Conservation (phyloP, 2,113 vertebrate species). For the Laticauda laticaudata region DNA sequence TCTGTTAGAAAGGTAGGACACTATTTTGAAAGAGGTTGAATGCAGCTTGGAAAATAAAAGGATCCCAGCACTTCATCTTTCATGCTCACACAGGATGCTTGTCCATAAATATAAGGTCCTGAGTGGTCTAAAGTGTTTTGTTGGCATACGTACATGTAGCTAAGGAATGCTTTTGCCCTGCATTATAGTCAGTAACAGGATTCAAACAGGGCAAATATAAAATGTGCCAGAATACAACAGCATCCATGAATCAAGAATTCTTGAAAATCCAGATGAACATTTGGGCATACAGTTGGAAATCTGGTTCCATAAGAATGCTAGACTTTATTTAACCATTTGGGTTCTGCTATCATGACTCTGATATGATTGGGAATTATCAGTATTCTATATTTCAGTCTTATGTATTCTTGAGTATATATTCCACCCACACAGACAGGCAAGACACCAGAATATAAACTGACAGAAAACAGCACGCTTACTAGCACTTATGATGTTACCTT, state of each 20-base stretch:
- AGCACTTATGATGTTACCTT: too few relatives aligned
- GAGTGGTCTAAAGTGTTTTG: background rate
- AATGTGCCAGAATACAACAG: background rate
- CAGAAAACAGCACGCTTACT: too few relatives aligned
- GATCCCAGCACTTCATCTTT: background rate
- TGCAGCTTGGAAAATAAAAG: background rate
- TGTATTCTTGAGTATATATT: background rate
- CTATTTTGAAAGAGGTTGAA: background rate
- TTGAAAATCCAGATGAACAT: background rate
- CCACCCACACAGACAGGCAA: too few relatives aligned
- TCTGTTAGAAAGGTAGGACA: background rate
- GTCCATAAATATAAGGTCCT: background rate
- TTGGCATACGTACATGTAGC: background rate
- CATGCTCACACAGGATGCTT: background rate
- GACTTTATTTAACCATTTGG: background rate
- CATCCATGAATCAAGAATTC: background rate
- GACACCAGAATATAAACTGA: too few relatives aligned
- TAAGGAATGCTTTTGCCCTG: background rate
- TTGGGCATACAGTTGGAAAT: background rate
- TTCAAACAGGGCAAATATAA: background rate
- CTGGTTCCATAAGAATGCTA: background rate
- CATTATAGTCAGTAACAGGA: background rate
- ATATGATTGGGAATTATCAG: background rate
- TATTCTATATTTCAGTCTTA: background rate
- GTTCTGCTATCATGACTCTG: background rate